Conservation (phyloP, 2,113 vertebrate species). For the Cricetomys ansorgei region DNA sequence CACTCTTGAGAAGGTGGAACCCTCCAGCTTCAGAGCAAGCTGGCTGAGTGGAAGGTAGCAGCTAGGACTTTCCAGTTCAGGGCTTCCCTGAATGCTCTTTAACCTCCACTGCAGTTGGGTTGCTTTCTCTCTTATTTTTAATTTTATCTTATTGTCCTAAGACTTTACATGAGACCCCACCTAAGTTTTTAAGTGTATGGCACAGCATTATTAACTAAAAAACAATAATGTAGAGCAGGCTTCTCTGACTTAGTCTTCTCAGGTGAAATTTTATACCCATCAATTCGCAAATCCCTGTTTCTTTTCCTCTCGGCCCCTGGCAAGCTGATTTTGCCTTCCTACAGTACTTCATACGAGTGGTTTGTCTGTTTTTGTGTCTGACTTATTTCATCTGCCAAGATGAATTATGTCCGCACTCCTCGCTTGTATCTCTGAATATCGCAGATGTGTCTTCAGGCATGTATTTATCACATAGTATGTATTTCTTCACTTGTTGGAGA, state of each 20-base stretch:
- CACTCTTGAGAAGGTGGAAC: not conserved
- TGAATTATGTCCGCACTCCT: not conserved
- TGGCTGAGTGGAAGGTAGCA: not conserved
- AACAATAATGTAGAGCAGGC: no score
- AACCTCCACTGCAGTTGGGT: not conserved
- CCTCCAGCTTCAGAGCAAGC: not conserved
- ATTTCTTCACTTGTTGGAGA: not conserved
- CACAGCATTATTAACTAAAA: not conserved
- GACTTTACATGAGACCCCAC: not conserved
- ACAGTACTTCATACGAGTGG: rapidly evolving
- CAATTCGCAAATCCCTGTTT: not conserved
- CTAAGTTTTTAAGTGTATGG: not conserved
- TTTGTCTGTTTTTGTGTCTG: not conserved
- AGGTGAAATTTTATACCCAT: not conserved
- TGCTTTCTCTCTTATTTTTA: not conserved
- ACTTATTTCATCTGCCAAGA: not conserved
- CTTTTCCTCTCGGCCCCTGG: not conserved
- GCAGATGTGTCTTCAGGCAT: not conserved
- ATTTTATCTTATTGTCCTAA: not conserved
- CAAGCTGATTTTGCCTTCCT: not conserved
- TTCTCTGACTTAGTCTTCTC: not conserved
- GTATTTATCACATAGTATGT: not conserved
- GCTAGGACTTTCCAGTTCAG: not conserved
- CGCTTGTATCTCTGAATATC: rapidly evolving
- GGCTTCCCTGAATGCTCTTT: not conserved